A percentile compares a stretch with the other conserved stretches of the same genome.
Evolutionary conservation across 2,113 vertebrate genomes (phyloP).

Genomic region (Nesoenas mayeri): DNA sequence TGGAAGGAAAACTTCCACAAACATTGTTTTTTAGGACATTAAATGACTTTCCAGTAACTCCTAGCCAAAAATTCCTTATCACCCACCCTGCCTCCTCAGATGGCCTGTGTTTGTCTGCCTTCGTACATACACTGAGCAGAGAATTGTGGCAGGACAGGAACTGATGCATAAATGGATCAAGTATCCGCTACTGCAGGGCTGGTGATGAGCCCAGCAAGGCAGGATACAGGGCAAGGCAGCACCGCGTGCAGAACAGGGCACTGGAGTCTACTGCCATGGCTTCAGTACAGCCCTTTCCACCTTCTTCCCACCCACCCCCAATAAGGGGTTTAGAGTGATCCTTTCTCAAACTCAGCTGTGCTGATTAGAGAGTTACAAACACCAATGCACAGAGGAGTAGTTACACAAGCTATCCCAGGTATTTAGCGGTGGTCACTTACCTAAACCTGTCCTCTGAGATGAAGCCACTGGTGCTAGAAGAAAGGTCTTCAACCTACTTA

Average conservation of each 20-base stretch:
- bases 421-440: background rate
- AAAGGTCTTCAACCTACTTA: background rate
- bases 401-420: background rate
- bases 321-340: background rate
- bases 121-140: background rate
- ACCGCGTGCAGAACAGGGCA: background rate
- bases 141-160: conserved; percentile 28
- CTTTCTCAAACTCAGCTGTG: background rate
- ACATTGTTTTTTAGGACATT: background rate
- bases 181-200: background rate
- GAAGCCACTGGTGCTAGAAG: background rate
- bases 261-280: background rate
- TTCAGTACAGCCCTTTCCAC: background rate
- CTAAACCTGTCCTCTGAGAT: background rate
- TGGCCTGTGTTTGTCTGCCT: background rate
- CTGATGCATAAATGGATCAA: conserved; percentile 21
- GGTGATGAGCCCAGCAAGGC: background rate
- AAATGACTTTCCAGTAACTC: conserved; percentile 25
- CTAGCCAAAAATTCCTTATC: conserved; percentile 29
- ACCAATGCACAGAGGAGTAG: background rate
- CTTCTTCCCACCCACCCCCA: no score
- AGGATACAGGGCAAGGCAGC: background rate
- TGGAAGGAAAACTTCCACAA: background rate
- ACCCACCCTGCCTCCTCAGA: conserved; percentile 23
- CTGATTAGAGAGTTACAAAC: background rate